Evolutionary conservation across 2,888 invertebrate genomes (phyloP).

Genomic region (Spisula subtruncata): DNA sequence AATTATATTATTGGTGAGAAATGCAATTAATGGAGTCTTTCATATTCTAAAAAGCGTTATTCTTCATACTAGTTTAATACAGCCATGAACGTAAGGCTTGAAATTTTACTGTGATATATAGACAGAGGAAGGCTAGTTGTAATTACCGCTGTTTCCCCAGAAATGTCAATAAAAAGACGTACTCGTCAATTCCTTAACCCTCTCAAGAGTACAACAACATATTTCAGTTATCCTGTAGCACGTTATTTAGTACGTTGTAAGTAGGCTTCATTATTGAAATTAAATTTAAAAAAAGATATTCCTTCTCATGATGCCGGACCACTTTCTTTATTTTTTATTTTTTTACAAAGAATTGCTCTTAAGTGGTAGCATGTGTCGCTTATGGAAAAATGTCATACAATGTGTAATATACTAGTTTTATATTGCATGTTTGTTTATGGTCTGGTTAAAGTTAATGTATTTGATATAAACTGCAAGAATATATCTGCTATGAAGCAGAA

Average conservation of each 20-base stretch:
- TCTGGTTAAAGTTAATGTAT: background rate
- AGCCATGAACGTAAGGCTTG: background rate
- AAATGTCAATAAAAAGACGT: constrained; percentile 35
- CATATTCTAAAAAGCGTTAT: constrained; percentile 7
- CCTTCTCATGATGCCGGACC: background rate
- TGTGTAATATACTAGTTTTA: background rate
- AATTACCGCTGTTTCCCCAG: constrained; percentile 18
- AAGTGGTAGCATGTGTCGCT: background rate
- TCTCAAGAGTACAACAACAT: background rate
- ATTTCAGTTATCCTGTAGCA: background rate
- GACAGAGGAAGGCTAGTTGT: background rate
- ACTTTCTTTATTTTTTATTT: too few species aligned
- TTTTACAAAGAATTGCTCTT: too few species aligned
- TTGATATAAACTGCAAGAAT: background rate
- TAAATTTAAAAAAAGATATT: constrained; percentile 1
- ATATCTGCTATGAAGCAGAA: background rate
- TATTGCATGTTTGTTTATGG: background rate
- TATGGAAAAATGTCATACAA: background rate
- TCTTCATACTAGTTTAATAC: background rate
- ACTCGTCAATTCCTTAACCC: constrained; percentile 32
- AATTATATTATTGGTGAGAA: background rate
- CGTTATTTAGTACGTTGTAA: background rate
- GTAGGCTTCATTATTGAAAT: background rate
- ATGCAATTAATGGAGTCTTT: background rate
- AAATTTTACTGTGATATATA: background rate